Base-by-base conservation (phyloP, 2,797 vertebrate species). In the Eulemur rubriventer region DNA sequence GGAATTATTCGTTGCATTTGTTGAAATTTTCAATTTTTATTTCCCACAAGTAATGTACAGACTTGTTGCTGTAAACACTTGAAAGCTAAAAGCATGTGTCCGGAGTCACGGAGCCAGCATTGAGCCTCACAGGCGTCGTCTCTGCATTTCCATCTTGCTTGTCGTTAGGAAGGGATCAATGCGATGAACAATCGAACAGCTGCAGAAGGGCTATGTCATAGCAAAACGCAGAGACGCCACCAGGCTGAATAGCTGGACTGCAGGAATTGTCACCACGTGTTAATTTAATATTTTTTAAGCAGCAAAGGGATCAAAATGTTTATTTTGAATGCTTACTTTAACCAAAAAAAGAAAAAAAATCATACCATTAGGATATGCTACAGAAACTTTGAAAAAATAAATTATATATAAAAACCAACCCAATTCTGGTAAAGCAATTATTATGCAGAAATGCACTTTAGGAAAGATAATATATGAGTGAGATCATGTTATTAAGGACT, bases 341-440 rank as follows among this genome's bases (percentile, higher is more conserved):
- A 20, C 18, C 12, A 48, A 48, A 48, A 20, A 55, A 20, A 41
- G 4, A 41, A 52, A 52, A 55, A 20, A 55, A 55, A 55, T 98
- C 59, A 61, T 28, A 72, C 11, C 98, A 99, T 98, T 98, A 98
- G 98, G 98, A 30, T 98, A 98, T 99, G 95, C 98, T 98, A 98
- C 98, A 98, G 98, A 98, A 99, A 99, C 98, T 92, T 98, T 97
- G 98, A 97, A 98, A 98, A 28, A 98, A 99, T 97, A 98, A 99
- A 98, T 92, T 86, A 96, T 97, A 91, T 98, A 97, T 97, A 98
- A 98, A 98, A 97, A 98, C 98, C 97, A 97, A 97, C 96, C 98
- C 98, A 89, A 91, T 90, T 57, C 72, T 97, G 96, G 93, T 96
- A 92, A 98, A 97, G 97, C 95, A 96, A 97, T 91, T 96, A 94